Evolutionary conservation across 2,888 invertebrate genomes (phyloP).

Genomic region (Andrena bucephala): DNA sequence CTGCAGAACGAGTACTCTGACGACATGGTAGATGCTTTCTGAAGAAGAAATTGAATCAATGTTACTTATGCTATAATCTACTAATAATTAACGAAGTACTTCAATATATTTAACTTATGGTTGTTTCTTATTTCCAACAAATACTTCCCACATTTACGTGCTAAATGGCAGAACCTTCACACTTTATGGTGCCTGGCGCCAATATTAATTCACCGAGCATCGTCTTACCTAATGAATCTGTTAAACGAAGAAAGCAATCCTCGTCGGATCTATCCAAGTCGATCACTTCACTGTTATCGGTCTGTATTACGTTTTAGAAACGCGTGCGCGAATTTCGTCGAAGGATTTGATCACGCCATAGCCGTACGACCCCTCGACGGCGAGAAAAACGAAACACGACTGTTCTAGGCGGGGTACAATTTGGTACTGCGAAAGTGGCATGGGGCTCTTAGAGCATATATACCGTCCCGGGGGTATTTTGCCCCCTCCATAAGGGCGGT

Average conservation of each 20-base stretch:
- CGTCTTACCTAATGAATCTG: conserved; percentile 26
- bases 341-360: conserved; percentile 40
- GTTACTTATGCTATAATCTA: not conserved
- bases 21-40: conserved; percentile 77
- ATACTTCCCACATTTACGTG: no score
- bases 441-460: conserved; percentile 81
- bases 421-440: conserved; percentile 81
- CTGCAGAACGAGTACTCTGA: conserved; percentile 84
- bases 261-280: not conserved
- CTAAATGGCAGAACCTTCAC: no score
- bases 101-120: not conserved
- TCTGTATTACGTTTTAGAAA: not conserved
- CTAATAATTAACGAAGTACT: not conserved
- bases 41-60: conserved; percentile 35
- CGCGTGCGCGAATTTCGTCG: not conserved
- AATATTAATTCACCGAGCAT: not conserved
- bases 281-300: conserved; percentile 30
- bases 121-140: no score
- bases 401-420: conserved; percentile 77
- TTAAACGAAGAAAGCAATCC: not conserved
- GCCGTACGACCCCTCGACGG: conserved; percentile 16
- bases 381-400: conserved; percentile 58
- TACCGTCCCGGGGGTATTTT: conserved; percentile 80
- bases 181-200: not conserved
- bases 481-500: conserved; percentile 74